Evolutionary conservation across 92 coral and sea anemone species (phyloP).

Genomic region (Paragorgia papillata): DNA sequence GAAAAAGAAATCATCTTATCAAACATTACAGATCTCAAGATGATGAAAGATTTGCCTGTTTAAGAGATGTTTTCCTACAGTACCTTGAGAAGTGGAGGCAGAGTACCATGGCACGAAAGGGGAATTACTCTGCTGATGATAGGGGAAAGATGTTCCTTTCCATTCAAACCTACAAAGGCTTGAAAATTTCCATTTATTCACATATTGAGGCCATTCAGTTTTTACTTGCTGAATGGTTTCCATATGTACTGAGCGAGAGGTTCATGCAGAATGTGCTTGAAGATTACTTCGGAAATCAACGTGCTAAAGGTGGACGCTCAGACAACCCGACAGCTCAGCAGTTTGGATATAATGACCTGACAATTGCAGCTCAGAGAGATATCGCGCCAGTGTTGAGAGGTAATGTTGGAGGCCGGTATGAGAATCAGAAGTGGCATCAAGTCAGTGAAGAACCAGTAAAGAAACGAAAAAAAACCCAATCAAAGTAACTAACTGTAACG

Average conservation of each 20-base stretch:
- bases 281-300: conserved; percentile 21
- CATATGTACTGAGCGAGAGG: conserved; percentile 12
- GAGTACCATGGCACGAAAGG: conserved; percentile 59
- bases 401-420: conserved; percentile 9
- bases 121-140: conserved; percentile 61
- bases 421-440: no score
- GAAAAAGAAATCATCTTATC: no score
- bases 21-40: not conserved
- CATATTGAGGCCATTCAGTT: conserved; percentile 14
- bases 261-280: conserved; percentile 13
- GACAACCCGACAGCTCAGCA: conserved; percentile 23
- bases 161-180: conserved; percentile 60
- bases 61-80: conserved; percentile 37
- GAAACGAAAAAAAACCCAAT: no score
- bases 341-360: conserved; percentile 25
- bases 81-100: conserved; percentile 60
- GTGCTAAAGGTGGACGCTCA: conserved; percentile 6
- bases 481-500: no score
- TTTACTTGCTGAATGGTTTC: not conserved
- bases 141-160: conserved; percentile 55
- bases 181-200: conserved; percentile 39
- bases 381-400: conserved; percentile 10
- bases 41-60: conserved; percentile 20
- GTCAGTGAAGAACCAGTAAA: no score
- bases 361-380: conserved; percentile 16